phyloP scores from a whole-genome alignment of 2,113 vertebrate species.

The Sinocyclocheilus maitianheensis region DNA sequence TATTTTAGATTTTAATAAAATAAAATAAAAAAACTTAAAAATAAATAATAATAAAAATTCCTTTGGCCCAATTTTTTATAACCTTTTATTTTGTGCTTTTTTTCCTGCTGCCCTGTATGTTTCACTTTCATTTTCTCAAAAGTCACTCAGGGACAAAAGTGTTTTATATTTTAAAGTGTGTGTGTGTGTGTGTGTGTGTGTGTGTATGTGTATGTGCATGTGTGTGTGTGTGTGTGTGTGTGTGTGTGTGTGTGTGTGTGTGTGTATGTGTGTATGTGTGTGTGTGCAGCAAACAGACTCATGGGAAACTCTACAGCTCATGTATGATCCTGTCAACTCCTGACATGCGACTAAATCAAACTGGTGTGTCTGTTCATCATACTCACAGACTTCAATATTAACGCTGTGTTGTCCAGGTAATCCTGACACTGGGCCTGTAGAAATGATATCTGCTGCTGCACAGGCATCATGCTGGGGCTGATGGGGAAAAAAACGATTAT shows the following conservation, averaged over 20 bases:
- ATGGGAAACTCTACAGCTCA: neutral
- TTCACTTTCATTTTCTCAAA: neutral
- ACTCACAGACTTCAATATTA: constrained; percentile 70
- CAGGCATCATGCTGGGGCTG: neutral
- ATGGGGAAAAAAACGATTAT: neutral
- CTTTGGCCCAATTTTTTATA: too few species aligned
- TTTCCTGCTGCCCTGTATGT: too few species aligned
- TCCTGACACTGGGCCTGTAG: constrained; percentile 71
- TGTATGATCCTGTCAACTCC: neutral
- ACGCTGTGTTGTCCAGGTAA: constrained; percentile 64
- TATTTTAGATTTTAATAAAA: too few species aligned
- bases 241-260: too few species aligned
- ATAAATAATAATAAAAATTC: too few species aligned
- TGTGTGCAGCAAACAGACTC: too few species aligned
- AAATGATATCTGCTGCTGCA: constrained; percentile 61
- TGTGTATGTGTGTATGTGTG: too few species aligned
- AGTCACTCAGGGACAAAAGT: neutral
- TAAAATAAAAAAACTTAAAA: too few species aligned
- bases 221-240: too few species aligned
- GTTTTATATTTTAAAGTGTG: neutral
- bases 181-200: too few species aligned
- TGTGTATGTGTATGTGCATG: too few species aligned
- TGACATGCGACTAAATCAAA: neutral
- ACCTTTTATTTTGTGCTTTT: too few species aligned
- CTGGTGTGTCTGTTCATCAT: neutral